Evolutionary conservation across 2,113 vertebrate species (phyloP).

Genomic region (Corythaixoides concolor): DNA sequence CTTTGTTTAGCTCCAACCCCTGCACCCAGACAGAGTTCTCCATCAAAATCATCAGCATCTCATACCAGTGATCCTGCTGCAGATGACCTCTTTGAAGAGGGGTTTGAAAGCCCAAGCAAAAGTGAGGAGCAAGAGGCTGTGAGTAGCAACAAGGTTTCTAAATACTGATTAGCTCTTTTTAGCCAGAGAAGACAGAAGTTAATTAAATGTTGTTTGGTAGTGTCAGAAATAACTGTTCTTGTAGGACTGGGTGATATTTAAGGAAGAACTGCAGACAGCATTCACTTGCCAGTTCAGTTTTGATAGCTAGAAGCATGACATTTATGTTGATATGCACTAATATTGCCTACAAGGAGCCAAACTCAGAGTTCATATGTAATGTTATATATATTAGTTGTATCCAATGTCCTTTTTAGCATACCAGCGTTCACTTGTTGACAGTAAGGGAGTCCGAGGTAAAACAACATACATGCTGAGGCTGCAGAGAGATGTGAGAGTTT

Average conservation of each 20-base stretch:
- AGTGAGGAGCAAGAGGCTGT: slow-evolving; percentile 94
- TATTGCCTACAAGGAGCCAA: neutral
- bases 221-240: neutral
- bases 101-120: slow-evolving; percentile 94
- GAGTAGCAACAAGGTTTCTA: slow-evolving; percentile 72
- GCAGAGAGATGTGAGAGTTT: slow-evolving; percentile 11
- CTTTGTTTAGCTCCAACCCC: slow-evolving; percentile 88
- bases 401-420: neutral
- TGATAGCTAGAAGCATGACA: neutral
- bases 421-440: neutral
- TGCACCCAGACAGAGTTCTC: slow-evolving; percentile 91
- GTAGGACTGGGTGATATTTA: neutral
- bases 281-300: neutral
- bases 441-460: neutral
- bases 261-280: neutral
- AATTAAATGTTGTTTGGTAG: neutral
- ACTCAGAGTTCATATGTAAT: neutral
- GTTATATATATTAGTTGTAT: neutral
- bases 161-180: neutral
- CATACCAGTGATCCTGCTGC: slow-evolving; percentile 90
- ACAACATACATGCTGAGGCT: neutral
- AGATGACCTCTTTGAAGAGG: slow-evolving; percentile 94
- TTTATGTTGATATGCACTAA: neutral
- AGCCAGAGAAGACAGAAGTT: neutral
- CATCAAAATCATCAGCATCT: slow-evolving; percentile 93